Evolutionary conservation across 2,797 vertebrate species (phyloP).

Genomic region (Carcharodon carcharias): DNA sequence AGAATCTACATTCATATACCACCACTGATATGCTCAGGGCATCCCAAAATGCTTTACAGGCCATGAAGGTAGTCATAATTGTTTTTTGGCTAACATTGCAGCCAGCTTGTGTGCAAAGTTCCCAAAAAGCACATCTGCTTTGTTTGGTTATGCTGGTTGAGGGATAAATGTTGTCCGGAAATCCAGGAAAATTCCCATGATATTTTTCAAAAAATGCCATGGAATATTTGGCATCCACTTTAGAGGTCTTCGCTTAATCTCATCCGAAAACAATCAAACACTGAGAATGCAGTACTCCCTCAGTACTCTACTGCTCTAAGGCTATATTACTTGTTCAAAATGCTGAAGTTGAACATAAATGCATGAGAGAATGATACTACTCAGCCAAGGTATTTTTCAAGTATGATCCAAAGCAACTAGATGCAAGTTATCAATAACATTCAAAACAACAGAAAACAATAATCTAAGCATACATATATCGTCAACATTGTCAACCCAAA

Average conservation of each 20-base stretch:
- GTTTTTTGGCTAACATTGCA: not conserved
- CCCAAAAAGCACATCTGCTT: not conserved
- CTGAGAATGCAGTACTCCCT: not conserved
- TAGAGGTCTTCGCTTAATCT: not conserved
- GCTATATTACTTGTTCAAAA: not conserved
- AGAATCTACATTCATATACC: not conserved
- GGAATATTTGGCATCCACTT: not conserved
- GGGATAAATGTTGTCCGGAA: not conserved
- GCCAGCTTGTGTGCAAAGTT: not conserved
- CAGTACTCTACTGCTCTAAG: not conserved
- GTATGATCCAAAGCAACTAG: not conserved
- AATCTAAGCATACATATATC: not conserved
- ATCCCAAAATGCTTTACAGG: not conserved
- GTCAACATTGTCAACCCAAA: not conserved
- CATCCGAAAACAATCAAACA: not conserved
- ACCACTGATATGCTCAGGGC: not conserved
- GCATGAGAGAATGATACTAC: not conserved
- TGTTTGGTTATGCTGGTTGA: not conserved
- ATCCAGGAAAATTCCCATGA: not conserved
- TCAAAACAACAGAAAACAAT: not conserved
- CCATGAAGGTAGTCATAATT: not conserved
- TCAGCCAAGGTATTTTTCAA: not conserved
- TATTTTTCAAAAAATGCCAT: not conserved
- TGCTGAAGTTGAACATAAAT: not conserved
- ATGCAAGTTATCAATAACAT: not conserved